phyloP scores from a whole-genome alignment of 2,113 vertebrate species.

The Papio anubis region DNA sequence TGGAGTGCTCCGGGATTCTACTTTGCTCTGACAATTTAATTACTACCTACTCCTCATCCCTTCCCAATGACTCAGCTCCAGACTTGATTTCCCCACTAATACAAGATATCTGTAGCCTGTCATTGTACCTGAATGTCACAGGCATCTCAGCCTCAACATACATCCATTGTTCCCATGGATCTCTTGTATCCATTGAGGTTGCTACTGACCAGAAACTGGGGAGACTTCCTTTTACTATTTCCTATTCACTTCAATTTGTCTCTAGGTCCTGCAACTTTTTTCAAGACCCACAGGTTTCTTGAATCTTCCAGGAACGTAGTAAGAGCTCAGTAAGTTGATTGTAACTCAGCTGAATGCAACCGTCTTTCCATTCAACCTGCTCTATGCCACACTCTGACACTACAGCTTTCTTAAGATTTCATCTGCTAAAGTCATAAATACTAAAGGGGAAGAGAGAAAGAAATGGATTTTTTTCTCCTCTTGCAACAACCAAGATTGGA shows the following conservation, averaged over 20 bases:
- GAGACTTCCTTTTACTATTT: background rate
- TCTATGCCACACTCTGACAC: background rate
- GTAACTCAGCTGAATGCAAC: background rate
- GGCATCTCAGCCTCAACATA: background rate
- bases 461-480: background rate
- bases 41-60: accelerated
- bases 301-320: background rate
- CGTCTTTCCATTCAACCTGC: background rate
- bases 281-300: background rate
- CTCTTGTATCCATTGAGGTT: background rate
- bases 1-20: background rate
- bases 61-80: background rate
- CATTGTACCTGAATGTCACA: background rate
- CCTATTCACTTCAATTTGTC: too few species aligned
- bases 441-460: background rate
- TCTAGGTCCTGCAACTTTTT: background rate
- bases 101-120: background rate
- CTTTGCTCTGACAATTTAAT: background rate
- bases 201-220: too few species aligned
- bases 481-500: background rate
- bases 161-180: too few species aligned
- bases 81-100: background rate
- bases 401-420: background rate
- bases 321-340: background rate
- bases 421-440: too few species aligned